These are phyloP conservation scores for Paratilapia polleni DNA, from an alignment of 2,113 vertebrate genomes.

Conservation along the genomic window DNA sequence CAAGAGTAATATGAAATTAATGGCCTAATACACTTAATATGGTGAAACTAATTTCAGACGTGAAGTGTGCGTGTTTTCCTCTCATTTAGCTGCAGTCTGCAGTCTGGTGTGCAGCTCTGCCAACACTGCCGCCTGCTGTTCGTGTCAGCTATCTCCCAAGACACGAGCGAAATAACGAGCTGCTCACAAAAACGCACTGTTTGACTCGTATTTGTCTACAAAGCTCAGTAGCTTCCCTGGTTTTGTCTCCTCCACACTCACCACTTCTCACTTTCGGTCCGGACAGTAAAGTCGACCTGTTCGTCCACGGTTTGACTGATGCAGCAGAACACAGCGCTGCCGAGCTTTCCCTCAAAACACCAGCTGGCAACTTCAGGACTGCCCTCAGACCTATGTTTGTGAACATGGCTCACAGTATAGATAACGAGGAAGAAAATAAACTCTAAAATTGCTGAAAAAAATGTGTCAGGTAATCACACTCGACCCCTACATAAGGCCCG, in stretches of 20 bases:
- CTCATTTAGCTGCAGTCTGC: neutral
- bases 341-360: conserved; percentile 56
- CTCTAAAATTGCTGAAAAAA: neutral
- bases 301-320: neutral
- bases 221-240: neutral
- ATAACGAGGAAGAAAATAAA: rapidly evolving
- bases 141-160: neutral
- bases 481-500: conserved; percentile 66
- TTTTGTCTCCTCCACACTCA: conserved; percentile 10
- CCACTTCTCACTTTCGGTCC: conserved; percentile 33
- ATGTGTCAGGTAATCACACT: neutral
- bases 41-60: neutral
- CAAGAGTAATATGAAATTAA: neutral
- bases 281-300: conserved; percentile 9
- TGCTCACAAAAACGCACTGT: neutral
- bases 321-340: conserved; percentile 23
- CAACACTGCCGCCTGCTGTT: conserved; percentile 21
- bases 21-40: neutral
- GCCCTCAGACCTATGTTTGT: conserved; percentile 54
- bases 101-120: neutral
- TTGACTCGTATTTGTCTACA: neutral
- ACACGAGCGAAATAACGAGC: neutral
- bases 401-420: conserved; percentile 36
- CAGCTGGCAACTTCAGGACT: conserved; percentile 43
- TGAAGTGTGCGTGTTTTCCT: neutral